Conservation (phyloP, 2,113 vertebrate species). For the Catagonus wagneri region DNA sequence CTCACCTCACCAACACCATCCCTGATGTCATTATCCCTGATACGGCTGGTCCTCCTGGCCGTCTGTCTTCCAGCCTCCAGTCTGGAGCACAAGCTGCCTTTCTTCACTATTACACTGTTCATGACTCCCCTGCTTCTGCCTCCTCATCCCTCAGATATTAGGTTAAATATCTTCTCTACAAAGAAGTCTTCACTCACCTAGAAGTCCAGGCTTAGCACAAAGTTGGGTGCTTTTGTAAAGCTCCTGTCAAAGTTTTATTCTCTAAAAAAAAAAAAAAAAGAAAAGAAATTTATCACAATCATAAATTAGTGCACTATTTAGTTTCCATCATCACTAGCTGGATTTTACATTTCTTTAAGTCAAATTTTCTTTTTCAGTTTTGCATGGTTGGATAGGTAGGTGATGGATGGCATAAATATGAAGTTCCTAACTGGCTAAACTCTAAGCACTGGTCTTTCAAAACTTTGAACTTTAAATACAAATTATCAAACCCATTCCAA, state of each 20-base stretch:
- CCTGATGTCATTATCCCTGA: not conserved
- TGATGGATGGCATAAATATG: not conserved
- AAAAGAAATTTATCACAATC: not conserved
- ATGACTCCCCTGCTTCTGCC: not conserved
- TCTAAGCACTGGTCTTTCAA: not conserved
- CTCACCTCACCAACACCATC: rapidly evolving
- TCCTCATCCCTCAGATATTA: not conserved
- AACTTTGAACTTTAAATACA: not conserved
- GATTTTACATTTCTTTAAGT: not conserved
- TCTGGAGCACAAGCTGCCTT: not conserved
- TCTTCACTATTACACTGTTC: not conserved
- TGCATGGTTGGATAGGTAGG: not conserved
- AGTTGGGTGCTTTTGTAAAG: not conserved
- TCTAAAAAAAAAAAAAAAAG: not conserved
- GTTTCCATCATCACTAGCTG: not conserved
- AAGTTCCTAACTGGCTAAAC: not conserved
- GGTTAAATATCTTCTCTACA: not conserved
- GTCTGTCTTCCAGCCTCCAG: not conserved
- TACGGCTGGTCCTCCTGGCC: not conserved
- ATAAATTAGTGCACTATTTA: not conserved
- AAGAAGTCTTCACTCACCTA: not conserved
- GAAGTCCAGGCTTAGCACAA: not conserved
- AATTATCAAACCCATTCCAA: not conserved
- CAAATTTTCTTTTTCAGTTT: not conserved
- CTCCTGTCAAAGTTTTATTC: not conserved